These are phyloP conservation scores for Stomatorhinus ivindoensis DNA, from an alignment of 2,113 vertebrate genomes.

Conservation along the genomic window DNA sequence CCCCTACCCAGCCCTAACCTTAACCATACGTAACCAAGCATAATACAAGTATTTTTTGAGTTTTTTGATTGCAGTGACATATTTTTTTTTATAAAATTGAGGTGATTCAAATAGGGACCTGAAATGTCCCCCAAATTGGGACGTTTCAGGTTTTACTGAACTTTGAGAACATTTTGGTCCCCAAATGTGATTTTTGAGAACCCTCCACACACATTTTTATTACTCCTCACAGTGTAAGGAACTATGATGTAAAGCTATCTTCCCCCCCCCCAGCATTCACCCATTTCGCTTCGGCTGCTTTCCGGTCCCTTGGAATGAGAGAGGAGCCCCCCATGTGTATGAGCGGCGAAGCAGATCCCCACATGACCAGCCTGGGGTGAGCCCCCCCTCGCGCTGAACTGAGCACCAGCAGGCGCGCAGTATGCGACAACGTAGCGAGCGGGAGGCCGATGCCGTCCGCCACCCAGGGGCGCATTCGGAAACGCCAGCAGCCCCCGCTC, in stretches of 20 bases:
- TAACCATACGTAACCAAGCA: neutral
- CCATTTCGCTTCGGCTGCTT: neutral
- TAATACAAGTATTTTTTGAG: neutral
- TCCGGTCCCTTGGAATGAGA: neutral
- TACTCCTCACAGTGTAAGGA: neutral
- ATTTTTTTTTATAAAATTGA: neutral
- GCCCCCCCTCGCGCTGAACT: slow-evolving; percentile 39
- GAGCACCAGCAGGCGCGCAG: slow-evolving; percentile 26
- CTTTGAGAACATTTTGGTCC: neutral
- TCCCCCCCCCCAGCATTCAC: neutral
- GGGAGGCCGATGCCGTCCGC: neutral
- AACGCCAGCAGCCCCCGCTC: neutral
- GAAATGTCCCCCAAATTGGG: neutral
- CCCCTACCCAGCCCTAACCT: neutral
- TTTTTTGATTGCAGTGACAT: neutral
- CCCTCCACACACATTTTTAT: neutral
- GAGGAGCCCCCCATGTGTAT: neutral
- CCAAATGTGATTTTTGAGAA: neutral
- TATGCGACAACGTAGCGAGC: neutral
- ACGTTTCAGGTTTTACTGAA: neutral
- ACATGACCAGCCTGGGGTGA: slow-evolving; percentile 52
- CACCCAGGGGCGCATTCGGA: neutral
- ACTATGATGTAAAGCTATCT: neutral
- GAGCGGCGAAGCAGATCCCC: slow-evolving; percentile 25
- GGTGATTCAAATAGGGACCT: neutral